phyloP scores from a whole-genome alignment of 2,113 vertebrate genomes.

The Tragelaphus imberbis region DNA sequence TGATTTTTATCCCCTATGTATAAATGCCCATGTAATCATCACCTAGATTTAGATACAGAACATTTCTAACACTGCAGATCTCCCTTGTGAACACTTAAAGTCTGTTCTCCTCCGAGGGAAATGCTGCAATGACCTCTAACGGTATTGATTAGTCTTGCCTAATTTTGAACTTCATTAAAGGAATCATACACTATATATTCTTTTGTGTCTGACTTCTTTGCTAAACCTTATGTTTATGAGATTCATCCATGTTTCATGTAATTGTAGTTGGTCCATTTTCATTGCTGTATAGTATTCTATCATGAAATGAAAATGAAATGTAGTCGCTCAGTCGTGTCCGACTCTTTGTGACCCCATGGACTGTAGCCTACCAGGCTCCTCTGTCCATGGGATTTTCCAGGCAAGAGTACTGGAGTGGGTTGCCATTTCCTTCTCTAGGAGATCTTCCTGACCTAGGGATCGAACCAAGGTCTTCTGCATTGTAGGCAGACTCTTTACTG shows the following conservation, averaged over 20 bases:
- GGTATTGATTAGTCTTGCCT: background rate
- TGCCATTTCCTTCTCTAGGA: too few relatives aligned
- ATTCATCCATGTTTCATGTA: background rate
- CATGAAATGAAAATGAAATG: background rate
- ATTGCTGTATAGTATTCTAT: background rate
- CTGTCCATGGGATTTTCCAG: too few relatives aligned
- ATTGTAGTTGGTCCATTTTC: background rate
- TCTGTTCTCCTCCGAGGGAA: background rate
- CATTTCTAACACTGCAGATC: background rate
- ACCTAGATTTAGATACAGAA: background rate
- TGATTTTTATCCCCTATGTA: background rate
- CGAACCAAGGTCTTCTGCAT: accelerated
- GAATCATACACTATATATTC: background rate
- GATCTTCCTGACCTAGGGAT: too few relatives aligned
- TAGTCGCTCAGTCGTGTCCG: too few relatives aligned
- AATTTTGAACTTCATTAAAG: background rate
- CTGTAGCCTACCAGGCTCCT: too few relatives aligned
- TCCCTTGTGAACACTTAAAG: background rate
- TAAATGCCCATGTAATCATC: background rate
- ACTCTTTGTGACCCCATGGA: too few relatives aligned
- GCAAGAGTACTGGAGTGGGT: too few relatives aligned
- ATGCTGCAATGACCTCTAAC: background rate
- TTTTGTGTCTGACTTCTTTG: background rate
- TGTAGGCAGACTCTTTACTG: accelerated
- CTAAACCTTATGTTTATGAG: background rate